Base-by-base conservation (phyloP, 2,797 vertebrate species). In the Lycodopsis pacificus region DNA sequence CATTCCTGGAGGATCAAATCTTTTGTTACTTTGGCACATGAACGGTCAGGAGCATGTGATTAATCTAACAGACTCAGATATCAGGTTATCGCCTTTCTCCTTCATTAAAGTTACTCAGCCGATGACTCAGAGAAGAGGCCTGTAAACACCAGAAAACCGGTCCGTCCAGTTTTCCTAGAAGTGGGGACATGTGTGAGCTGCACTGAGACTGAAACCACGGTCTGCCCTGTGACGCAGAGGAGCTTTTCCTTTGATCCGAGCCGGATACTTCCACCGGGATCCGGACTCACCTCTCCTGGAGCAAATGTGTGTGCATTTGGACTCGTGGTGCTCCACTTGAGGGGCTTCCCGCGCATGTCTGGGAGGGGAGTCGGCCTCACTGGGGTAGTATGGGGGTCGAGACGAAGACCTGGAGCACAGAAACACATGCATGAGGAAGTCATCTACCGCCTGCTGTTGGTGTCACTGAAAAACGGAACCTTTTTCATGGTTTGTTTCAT, bases 271-370 rank as follows among this genome's bases (percentile, higher is more conserved):
- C 54, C 38, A 1, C 32, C 14, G 20, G 3, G 56, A 69, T 51
- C 22, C 19, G 3, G 48, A 56, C 89, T 22, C 48, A 95, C 95
- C 95, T 92, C 95, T 94, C 70, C 92, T 91, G 64, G 95, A 96
- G 81, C 95, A 96, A 7, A 95, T 77, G 80, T 95, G 4, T 0
- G 85, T 77, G 63, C 95, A 96, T 32, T 83, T 93, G 68, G 95
- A 95, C 7, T 80, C 83, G 0, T 61, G 66, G 20, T 51, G 76
- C 58, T 92, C 86, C 51, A 38, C 82, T 54, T 67, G 83, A 13
- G 85, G 77, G 42, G 4, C 38, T 3, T 89, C 89, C 36, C 86
- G 90, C 22, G 0, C 38, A n/a, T 68, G 85, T 46, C 27, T 87
- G 27, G 77, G 81, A 44, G 84, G 65, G 2, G 57, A 14, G 64